phyloP scores from a whole-genome alignment of 2,797 vertebrate genomes.

The Adelosebastes latens region DNA sequence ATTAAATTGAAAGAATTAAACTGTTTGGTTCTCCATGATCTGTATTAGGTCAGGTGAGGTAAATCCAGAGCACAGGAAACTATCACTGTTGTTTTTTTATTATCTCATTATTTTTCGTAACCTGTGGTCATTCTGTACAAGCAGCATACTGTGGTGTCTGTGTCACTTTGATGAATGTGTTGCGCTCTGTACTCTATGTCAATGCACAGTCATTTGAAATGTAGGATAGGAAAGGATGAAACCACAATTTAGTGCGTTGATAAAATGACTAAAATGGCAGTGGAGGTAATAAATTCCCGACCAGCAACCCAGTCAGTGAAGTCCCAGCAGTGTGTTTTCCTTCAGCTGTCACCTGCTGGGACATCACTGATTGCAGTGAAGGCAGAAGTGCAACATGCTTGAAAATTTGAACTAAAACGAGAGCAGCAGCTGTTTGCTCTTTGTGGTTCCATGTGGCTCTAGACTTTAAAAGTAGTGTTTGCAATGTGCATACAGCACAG shows the following conservation, averaged over 20 bases:
- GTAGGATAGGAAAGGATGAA: neutral
- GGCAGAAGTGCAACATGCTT: neutral
- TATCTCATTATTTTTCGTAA: neutral
- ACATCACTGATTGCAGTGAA: conserved; percentile 39
- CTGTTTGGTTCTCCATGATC: neutral
- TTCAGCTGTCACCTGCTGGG: conserved; percentile 44
- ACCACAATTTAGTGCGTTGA: neutral
- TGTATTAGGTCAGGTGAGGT: neutral
- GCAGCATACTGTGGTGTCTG: neutral
- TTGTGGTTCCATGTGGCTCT: neutral
- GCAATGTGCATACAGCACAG: neutral
- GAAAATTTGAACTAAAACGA: neutral
- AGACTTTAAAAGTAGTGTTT: neutral
- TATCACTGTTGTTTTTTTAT: neutral
- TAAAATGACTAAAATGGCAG: conserved; percentile 7
- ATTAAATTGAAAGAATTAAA: conserved; percentile 8
- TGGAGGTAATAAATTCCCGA: conserved; percentile 1
- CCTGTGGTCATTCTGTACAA: neutral
- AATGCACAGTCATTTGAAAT: conserved; percentile 8
- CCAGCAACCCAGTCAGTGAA: conserved; percentile 3
- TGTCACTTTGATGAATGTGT: neutral
- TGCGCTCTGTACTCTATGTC: neutral
- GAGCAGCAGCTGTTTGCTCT: conserved; percentile 2
- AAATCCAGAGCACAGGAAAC: neutral
- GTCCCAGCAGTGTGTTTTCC: conserved; percentile 37